Percentiles rank a stretch among this genome's conserved stretches.
Evolutionary conservation across 53 echinoderm and acorn worm genomes (phyloP).

Genomic region (Astropecten irregularis): DNA sequence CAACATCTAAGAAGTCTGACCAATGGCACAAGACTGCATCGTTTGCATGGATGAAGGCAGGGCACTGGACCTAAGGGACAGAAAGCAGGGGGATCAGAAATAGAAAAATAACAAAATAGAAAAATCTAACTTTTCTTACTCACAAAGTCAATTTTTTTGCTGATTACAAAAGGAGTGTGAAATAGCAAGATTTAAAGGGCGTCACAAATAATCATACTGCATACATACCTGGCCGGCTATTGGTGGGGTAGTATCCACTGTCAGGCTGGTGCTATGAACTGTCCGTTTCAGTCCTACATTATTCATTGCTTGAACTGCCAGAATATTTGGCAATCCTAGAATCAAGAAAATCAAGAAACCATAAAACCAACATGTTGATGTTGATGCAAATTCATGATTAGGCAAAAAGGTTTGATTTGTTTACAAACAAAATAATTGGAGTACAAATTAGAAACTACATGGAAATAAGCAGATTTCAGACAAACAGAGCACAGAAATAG

Average conservation of each 20-base stretch:
- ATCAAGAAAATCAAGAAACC: not conserved
- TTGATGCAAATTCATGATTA: no score
- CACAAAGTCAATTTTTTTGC: not conserved
- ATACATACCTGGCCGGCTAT: slow-evolving; percentile 29
- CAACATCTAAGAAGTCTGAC: slow-evolving; percentile 31
- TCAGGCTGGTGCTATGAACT: slow-evolving; percentile 20
- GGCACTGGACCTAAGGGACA: slow-evolving; percentile 11
- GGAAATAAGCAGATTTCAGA: not conserved
- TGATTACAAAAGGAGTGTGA: not conserved
- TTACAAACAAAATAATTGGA: no score
- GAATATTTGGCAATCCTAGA: slow-evolving; percentile 31
- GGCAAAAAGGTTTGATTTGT: no score
- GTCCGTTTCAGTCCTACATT: slow-evolving; percentile 19
- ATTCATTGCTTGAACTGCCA: slow-evolving; percentile 36
- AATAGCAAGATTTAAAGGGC: no score
- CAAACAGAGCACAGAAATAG: no score
- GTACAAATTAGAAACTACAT: not conserved
- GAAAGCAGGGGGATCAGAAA: no score
- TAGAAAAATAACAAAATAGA: not conserved
- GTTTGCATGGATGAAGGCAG: slow-evolving; percentile 23
- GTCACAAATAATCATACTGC: no score
- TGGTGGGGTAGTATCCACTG: slow-evolving; percentile 42
- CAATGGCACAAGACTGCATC: slow-evolving; percentile 18
- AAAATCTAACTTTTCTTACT: not conserved
- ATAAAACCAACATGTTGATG: no score